phyloP scores from a whole-genome alignment of 2,113 vertebrate species.

The Bujurquina vittata region DNA sequence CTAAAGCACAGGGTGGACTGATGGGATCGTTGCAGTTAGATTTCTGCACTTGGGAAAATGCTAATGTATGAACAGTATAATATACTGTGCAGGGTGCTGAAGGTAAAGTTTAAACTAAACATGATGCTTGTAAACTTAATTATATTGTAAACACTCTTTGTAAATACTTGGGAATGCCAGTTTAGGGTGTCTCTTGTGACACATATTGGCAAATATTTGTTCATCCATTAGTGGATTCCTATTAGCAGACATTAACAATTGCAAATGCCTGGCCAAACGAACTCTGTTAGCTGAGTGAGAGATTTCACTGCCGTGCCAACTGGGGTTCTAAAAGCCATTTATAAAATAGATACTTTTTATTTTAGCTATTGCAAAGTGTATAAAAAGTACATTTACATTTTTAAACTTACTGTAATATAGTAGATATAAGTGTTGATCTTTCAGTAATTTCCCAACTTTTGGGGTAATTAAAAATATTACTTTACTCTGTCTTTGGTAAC shows the following conservation, averaged over 20 bases:
- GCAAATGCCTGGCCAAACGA: neutral
- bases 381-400: neutral
- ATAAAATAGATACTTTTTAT: no score
- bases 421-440: neutral
- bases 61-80: neutral
- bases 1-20: neutral
- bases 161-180: neutral
- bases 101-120: no score
- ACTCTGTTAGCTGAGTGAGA: neutral
- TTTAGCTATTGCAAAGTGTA: neutral
- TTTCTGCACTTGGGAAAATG: conserved; percentile 13
- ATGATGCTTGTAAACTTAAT: neutral
- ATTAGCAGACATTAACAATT: neutral
- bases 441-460: neutral
- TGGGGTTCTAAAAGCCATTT: neutral
- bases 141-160: neutral
- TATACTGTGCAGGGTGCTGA: no score
- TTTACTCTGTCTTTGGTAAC: neutral
- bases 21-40: conserved; percentile 16
- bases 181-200: neutral
- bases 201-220: conserved; percentile 20
- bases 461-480: neutral
- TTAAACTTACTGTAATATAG: neutral
- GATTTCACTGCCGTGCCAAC: neutral
- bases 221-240: neutral